Conservation (phyloP, 1,140 invertebrate species). For the Wiebesia pumilae region DNA sequence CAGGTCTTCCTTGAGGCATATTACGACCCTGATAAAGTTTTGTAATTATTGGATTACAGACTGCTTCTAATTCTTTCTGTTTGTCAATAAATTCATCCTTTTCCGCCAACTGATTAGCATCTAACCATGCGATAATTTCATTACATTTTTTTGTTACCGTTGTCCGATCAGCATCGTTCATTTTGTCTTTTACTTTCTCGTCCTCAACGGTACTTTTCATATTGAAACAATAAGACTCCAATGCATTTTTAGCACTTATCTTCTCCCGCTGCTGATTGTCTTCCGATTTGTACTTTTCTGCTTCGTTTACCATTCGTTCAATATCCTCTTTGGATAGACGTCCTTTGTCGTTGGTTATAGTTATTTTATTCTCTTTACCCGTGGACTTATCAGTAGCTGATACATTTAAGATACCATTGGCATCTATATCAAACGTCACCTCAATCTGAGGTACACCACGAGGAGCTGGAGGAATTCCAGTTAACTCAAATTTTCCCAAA, state of each 20-base stretch:
- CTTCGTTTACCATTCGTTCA: constrained; percentile 85
- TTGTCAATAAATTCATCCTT: constrained; percentile 85
- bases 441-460: constrained; percentile 87
- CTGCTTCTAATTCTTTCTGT: constrained; percentile 82
- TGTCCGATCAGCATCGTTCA: constrained; percentile 66
- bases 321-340: constrained; percentile 87
- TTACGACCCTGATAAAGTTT: constrained; percentile 86
- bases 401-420: constrained; percentile 82
- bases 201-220: constrained; percentile 78
- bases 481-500: constrained; percentile 86
- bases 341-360: constrained; percentile 90
- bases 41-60: constrained; percentile 89
- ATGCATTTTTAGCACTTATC: constrained; percentile 76
- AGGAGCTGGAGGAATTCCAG: constrained; percentile 88
- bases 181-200: constrained; percentile 70
- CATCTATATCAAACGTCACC: constrained; percentile 80
- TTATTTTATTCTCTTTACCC: constrained; percentile 85
- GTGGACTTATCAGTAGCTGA: constrained; percentile 77
- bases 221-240: constrained; percentile 85
- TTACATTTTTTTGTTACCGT: constrained; percentile 72
- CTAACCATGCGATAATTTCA: constrained; percentile 75
- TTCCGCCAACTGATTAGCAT: constrained; percentile 80
- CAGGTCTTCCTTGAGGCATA: constrained; percentile 60
- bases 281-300: constrained; percentile 79
- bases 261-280: constrained; percentile 82